Conservation (phyloP, 2,113 vertebrate genomes). For the Siniperca chuatsi region DNA sequence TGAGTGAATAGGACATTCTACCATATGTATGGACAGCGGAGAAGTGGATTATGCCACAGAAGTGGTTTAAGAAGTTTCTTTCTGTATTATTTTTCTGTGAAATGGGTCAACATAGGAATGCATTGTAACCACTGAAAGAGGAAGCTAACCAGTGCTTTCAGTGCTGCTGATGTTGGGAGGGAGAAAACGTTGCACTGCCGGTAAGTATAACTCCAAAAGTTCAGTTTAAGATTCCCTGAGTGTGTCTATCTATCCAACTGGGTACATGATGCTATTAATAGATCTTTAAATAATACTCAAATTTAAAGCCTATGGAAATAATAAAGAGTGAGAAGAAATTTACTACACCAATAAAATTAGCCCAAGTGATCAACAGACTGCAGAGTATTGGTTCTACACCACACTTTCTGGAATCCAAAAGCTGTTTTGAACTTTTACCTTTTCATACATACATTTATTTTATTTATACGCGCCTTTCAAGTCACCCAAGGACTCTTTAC, state of each 20-base stretch:
- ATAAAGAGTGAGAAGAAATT: constrained; percentile 8
- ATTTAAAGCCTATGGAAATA: too few species aligned
- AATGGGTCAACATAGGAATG: neutral
- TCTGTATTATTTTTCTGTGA: neutral
- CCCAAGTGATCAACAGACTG: constrained; percentile 39
- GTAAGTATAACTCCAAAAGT: too few species aligned
- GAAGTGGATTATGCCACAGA: neutral
- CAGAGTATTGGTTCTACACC: constrained; percentile 2
- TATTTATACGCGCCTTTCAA: too few species aligned
- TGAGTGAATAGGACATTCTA: neutral
- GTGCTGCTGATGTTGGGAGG: too few species aligned
- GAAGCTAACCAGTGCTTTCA: too few species aligned
- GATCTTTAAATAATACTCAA: too few species aligned
- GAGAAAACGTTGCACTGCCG: too few species aligned
- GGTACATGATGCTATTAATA: too few species aligned
- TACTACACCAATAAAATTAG: constrained; percentile 29
- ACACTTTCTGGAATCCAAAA: constrained; percentile 14
- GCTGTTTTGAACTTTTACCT: neutral
- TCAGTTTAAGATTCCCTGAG: too few species aligned
- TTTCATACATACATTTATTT: too few species aligned
- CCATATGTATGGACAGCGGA: neutral
- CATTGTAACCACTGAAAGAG: neutral
- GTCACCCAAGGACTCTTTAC: too few species aligned
- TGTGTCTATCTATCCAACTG: too few species aligned
- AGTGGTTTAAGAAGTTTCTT: neutral